Evolutionary conservation across 1,140 invertebrate species (phyloP).

Genomic region (Trichonephila clavata): DNA sequence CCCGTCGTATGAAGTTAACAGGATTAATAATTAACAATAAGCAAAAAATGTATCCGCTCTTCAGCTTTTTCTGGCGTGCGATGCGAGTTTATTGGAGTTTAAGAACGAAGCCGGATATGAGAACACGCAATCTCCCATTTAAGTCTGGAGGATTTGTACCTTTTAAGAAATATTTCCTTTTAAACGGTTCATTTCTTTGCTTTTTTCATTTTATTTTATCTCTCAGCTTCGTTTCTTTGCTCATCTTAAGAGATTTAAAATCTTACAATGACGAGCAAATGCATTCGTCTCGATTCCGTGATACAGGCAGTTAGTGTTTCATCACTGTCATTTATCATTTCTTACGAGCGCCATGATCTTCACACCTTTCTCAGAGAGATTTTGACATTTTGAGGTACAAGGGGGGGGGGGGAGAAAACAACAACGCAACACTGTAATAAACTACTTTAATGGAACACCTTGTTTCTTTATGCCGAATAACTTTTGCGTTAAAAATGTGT

Average conservation of each 20-base stretch:
- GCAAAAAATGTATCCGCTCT: constrained; percentile 57
- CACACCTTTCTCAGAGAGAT: background rate
- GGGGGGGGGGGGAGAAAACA: too few relatives aligned
- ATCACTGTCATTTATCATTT: constrained; percentile 66
- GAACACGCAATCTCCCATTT: constrained; percentile 66
- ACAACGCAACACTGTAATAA: too few relatives aligned
- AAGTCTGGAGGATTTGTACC: background rate
- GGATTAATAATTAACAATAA: constrained; percentile 73
- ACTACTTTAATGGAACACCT: too few relatives aligned
- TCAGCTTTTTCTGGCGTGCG: constrained; percentile 45
- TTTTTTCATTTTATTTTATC: background rate
- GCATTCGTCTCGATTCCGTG: constrained; percentile 42
- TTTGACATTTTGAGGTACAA: background rate
- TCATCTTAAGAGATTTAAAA: background rate
- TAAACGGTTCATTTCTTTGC: background rate
- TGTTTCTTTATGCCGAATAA: too few relatives aligned
- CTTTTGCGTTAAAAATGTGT: too few relatives aligned
- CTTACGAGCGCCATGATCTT: constrained; percentile 25
- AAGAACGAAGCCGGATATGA: constrained; percentile 66
- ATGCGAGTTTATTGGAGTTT: constrained; percentile 38
- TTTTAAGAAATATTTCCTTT: constrained; percentile 39
- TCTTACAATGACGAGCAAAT: background rate
- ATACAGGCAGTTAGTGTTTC: constrained; percentile 44
- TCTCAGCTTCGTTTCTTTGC: constrained; percentile 5
- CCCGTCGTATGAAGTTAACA: constrained; percentile 64